Evolutionary conservation across 2,113 vertebrate genomes (phyloP).

Genomic region (Antigone vipio): DNA sequence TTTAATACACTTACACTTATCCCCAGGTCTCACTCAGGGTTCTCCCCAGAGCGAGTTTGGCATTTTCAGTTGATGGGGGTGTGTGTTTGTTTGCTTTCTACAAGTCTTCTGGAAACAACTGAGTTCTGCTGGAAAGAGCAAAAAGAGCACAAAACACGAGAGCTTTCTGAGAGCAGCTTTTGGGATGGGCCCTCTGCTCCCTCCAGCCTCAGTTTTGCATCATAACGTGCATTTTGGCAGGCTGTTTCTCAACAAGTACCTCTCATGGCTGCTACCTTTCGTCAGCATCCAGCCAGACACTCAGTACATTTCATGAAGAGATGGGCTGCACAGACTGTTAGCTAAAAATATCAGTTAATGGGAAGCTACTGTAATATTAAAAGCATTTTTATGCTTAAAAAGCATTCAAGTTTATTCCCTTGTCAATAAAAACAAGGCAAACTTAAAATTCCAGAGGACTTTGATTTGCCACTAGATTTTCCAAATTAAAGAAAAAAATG

Average conservation of each 20-base stretch:
- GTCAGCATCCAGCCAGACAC: background rate
- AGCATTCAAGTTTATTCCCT: background rate
- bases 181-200: background rate
- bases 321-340: background rate
- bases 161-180: background rate
- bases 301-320: background rate
- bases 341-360: constrained; percentile 19
- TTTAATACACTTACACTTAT: background rate
- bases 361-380: background rate
- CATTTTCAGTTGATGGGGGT: background rate
- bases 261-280: background rate
- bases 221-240: background rate
- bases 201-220: background rate
- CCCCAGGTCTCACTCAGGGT: background rate
- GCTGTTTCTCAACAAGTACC: background rate
- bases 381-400: constrained; percentile 17
- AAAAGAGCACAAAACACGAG: background rate
- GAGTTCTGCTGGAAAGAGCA: background rate
- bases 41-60: background rate
- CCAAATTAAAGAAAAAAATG: background rate
- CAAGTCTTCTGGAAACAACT: background rate
- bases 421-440: constrained; percentile 1
- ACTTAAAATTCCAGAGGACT: background rate
- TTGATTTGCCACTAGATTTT: constrained; percentile 6
- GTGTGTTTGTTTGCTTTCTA: background rate